A percentile compares a stretch with the other conserved stretches of the same genome.
phyloP scores from a whole-genome alignment of 2,113 vertebrate genomes.

The Sitta europaea region DNA sequence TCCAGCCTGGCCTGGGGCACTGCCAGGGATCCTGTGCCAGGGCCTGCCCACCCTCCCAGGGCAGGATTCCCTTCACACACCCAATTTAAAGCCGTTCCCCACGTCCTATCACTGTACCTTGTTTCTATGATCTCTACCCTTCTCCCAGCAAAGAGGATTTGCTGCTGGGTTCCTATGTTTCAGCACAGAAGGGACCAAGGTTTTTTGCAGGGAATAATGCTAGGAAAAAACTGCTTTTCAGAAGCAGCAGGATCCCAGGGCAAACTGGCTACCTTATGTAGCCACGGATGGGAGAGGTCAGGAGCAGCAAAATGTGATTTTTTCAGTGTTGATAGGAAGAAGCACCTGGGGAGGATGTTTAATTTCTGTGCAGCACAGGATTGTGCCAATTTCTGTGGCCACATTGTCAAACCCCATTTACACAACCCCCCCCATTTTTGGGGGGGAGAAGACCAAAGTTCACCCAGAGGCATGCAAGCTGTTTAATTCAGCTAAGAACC shows the following conservation, averaged over 20 bases:
- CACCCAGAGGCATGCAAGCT: not conserved
- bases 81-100: not conserved
- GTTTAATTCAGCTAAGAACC: not conserved
- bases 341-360: not conserved
- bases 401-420: not conserved
- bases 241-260: not conserved
- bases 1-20: not conserved
- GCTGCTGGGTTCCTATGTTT: not conserved
- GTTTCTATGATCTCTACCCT: accelerated
- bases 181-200: not conserved
- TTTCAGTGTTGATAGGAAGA: not conserved
- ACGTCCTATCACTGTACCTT: not conserved
- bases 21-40: not conserved
- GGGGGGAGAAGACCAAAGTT: not conserved
- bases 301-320: not conserved
- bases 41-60: not conserved
- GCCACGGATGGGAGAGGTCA: not conserved
- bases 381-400: not conserved
- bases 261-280: not conserved
- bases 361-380: not conserved
- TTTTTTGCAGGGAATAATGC: not conserved
- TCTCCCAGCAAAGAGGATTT: not conserved
- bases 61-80: not conserved
- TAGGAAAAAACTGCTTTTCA: not conserved
- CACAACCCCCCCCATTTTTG: too few species aligned